These are phyloP conservation scores for Drosophila lini DNA, from an alignment of 1,140 invertebrate genomes.

Conservation along the genomic window DNA sequence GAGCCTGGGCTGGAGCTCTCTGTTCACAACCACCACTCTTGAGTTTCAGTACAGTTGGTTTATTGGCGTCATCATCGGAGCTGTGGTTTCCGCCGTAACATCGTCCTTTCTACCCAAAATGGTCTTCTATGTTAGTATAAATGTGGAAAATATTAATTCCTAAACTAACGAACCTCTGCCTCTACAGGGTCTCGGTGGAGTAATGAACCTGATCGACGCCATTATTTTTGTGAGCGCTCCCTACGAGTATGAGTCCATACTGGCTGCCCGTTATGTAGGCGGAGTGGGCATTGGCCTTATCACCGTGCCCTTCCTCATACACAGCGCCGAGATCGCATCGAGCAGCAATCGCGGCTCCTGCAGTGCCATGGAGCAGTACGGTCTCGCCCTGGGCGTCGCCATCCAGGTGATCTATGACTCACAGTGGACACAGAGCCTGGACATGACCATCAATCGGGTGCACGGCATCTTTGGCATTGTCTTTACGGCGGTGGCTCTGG, in stretches of 20 bases:
- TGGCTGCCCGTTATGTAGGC: slow-evolving; percentile 70
- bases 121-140: slow-evolving; percentile 58
- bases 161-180: not conserved
- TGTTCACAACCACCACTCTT: not conserved
- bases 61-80: slow-evolving; percentile 67
- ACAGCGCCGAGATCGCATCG: slow-evolving; percentile 62
- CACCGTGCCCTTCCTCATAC: slow-evolving; percentile 62
- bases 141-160: too few relatives aligned
- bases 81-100: slow-evolving; percentile 48
- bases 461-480: slow-evolving; percentile 73
- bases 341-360: slow-evolving; percentile 52
- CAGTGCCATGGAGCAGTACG: slow-evolving; percentile 59
- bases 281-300: slow-evolving; percentile 67
- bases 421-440: slow-evolving; percentile 25
- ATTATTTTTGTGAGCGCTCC: slow-evolving; percentile 68
- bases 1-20: slow-evolving; percentile 55
- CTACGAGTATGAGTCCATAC: slow-evolving; percentile 42
- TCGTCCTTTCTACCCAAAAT: slow-evolving; percentile 53
- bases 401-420: slow-evolving; percentile 64
- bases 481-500: slow-evolving; percentile 34
- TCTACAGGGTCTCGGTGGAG: slow-evolving; percentile 40
- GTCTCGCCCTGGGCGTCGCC: slow-evolving; percentile 57
- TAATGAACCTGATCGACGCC: slow-evolving; percentile 59
- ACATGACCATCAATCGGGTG: slow-evolving; percentile 39
- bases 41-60: slow-evolving; percentile 73